These are phyloP conservation scores for Brachystomella parvula DNA, from an alignment of 1,140 invertebrate genomes.

Conservation along the genomic window DNA sequence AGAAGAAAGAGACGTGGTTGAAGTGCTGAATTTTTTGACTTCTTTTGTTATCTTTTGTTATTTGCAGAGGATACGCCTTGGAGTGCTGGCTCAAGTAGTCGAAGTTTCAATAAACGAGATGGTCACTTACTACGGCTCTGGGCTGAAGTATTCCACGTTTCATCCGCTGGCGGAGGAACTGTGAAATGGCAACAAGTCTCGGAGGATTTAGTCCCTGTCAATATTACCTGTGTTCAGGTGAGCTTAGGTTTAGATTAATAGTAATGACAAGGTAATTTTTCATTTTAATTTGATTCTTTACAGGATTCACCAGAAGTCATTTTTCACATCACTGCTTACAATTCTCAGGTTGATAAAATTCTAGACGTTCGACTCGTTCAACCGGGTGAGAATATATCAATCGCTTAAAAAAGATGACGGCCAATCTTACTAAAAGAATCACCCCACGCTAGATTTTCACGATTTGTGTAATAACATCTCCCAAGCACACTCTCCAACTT, in stretches of 20 bases:
- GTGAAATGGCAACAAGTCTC: slow-evolving; percentile 94
- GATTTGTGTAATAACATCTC: too few relatives aligned
- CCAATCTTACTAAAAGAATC: neutral
- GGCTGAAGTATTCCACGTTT: slow-evolving; percentile 38
- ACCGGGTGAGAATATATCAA: slow-evolving; percentile 62
- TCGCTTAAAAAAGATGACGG: neutral
- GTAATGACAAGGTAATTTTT: neutral
- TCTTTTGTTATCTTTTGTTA: neutral
- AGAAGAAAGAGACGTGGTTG: too few relatives aligned
- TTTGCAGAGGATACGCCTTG: slow-evolving; percentile 34
- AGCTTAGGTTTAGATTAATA: slow-evolving; percentile 2
- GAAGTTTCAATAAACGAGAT: slow-evolving; percentile 36
- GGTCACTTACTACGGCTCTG: slow-evolving; percentile 36
- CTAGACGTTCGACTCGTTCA: slow-evolving; percentile 91
- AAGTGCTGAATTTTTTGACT: too few relatives aligned
- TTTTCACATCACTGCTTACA: slow-evolving; percentile 96
- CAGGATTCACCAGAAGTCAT: slow-evolving; percentile 84
- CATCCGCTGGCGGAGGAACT: slow-evolving; percentile 36
- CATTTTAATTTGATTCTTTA: neutral
- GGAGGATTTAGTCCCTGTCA: slow-evolving; percentile 93
- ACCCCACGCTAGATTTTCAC: too few relatives aligned
- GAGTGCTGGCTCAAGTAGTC: slow-evolving; percentile 34
- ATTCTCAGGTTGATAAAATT: slow-evolving; percentile 96
- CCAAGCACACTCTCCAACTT: too few relatives aligned
- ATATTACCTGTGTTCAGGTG: slow-evolving; percentile 86